Percentiles rank a stretch among this genome's conserved stretches.
These are phyloP conservation scores for Bellardia bayeri DNA, from an alignment of 2,888 invertebrate species.

Conservation along the genomic window DNA sequence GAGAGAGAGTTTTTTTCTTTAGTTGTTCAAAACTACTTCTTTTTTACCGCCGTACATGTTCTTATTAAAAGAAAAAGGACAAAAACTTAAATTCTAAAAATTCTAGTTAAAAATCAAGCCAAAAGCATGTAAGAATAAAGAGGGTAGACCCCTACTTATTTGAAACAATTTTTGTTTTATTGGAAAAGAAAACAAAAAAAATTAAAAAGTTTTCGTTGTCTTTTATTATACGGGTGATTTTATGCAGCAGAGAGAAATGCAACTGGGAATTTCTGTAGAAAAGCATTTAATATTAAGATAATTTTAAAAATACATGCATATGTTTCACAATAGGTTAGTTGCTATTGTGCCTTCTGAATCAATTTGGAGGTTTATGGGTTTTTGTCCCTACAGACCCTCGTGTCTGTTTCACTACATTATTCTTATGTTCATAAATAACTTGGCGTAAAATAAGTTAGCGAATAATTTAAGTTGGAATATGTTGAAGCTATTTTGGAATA, in stretches of 20 bases:
- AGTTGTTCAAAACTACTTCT: neutral
- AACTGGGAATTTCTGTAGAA: neutral
- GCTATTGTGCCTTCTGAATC: too few species aligned
- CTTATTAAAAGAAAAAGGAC: conserved; percentile 12
- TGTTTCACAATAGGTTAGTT: too few species aligned
- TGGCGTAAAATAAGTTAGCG: too few species aligned
- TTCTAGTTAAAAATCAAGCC: conserved; percentile 61
- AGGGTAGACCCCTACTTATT: conserved; percentile 63
- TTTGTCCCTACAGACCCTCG: too few species aligned
- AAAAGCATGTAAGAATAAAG: conserved; percentile 52
- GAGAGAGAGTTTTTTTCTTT: conserved; percentile 18
- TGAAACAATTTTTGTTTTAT: conserved; percentile 24
- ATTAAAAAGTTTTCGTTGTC: conserved; percentile 57
- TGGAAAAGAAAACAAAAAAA: conserved; percentile 1
- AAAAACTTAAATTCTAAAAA: conserved; percentile 53
- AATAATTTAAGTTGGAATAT: too few species aligned
- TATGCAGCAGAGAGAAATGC: conserved; percentile 33
- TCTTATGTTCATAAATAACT: too few species aligned
- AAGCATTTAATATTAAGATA: neutral
- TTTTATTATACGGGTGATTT: neutral
- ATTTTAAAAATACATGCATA: neutral
- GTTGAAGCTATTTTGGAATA: too few species aligned
- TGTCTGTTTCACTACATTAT: too few species aligned
- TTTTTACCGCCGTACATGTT: conserved; percentile 14
- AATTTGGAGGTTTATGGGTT: too few species aligned